Evolutionary conservation across 2,113 vertebrate genomes (phyloP).

Genomic region (Pampusana beccarii): DNA sequence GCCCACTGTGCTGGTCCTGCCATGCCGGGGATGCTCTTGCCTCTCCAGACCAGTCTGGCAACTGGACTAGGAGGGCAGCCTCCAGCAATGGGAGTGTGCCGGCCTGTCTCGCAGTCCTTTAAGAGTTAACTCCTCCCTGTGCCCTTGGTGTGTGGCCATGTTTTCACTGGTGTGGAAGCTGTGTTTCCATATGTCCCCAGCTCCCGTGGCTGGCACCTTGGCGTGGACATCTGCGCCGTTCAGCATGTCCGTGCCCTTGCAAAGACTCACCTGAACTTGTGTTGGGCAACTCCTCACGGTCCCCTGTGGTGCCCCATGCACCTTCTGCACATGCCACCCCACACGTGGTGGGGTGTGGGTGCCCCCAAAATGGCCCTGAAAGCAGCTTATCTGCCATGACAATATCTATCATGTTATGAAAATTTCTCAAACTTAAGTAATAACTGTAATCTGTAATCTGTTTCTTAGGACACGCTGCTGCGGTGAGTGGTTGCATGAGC

Average conservation of each 20-base stretch:
- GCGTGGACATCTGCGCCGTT: not conserved
- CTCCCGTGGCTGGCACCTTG: not conserved
- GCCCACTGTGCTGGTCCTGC: not conserved
- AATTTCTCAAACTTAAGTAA: not conserved
- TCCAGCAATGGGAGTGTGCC: not conserved
- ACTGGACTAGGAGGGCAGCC: not conserved
- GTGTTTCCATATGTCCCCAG: conserved; percentile 7
- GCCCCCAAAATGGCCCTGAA: too few species aligned
- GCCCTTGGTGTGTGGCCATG: not conserved
- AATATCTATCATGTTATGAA: accelerated
- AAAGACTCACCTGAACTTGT: not conserved
- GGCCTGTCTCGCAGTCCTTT: not conserved
- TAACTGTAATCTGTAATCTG: not conserved
- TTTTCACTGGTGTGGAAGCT: conserved; percentile 1
- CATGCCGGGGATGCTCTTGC: accelerated
- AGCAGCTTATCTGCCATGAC: not conserved
- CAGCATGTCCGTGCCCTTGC: not conserved
- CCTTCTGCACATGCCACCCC: accelerated
- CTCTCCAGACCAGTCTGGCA: not conserved
- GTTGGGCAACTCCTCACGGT: not conserved
- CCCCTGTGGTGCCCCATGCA: accelerated
- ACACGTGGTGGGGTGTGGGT: accelerated
- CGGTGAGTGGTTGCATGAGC: accelerated
- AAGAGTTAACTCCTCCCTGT: not conserved
- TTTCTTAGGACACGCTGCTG: not conserved